Base-by-base conservation (phyloP, 2,888 invertebrate genomes). In the Bombylius major region DNA sequence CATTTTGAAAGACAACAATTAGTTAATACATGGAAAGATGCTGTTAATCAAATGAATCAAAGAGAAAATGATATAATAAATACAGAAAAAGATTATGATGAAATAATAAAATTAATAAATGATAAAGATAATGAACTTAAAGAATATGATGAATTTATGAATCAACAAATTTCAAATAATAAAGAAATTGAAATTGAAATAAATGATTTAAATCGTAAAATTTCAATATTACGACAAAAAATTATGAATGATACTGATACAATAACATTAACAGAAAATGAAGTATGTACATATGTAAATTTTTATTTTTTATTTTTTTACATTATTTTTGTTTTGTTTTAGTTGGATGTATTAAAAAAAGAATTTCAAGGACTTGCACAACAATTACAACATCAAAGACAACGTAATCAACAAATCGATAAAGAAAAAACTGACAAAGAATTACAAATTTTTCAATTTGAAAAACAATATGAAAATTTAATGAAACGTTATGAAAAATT, bases 11-110 rank as follows among this genome's bases (percentile, higher is more conserved):
- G 87, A 13, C 80, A 80, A 42, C 77, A 82, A 59, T 78, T 87
- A 75, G 82, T 87, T 66, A 70, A 73, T 4, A 87, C 85, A 64
- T 89, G 88, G 88, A 81, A 84, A 50, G 77, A 79, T 47, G 82
- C 87, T 4, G 83, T 86, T 1, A 78, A 80, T 58, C 82, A 86
- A 64, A 73, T 88, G 63, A 78, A 83, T 32, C 84, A 86, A 64
- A 77, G 86, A 2, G 86, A 89, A 64, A 75, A 74, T 7, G 83
- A 84, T 49, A 86, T 87, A 56, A 75, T 80, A 49, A 67, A 76
- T 64, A 69, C 77, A 60, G 77, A 82, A 75, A 75, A 56, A 11
- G 67, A 69, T 11, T 62, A 67, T 32, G 60, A 64, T 4, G 57
- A 55, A 9, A 58, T 68, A n/a, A 64, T 67, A 9, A 66, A 66